phyloP scores from a whole-genome alignment of 2,888 invertebrate species.

The Seira musarum region DNA sequence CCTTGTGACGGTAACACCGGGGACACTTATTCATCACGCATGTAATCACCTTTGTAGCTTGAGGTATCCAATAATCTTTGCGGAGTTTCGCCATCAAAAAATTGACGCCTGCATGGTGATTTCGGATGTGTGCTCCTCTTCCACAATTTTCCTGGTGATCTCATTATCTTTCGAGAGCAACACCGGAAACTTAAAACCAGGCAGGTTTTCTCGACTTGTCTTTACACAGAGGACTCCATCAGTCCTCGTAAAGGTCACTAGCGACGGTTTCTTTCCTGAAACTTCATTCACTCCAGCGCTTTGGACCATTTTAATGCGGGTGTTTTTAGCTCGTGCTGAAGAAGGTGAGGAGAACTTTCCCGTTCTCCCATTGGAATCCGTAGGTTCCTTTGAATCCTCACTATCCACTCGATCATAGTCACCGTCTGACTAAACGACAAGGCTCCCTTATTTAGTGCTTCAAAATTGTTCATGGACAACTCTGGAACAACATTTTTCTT shows the following conservation, averaged over 20 bases:
- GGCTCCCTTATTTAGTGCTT: background rate
- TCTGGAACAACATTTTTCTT: background rate
- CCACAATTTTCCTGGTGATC: background rate
- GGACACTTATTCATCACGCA: background rate
- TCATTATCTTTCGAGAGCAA: background rate
- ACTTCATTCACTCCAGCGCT: background rate
- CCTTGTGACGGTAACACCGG: background rate
- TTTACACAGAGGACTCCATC: background rate
- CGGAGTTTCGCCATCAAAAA: background rate
- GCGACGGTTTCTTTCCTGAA: background rate
- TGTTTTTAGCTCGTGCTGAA: no score
- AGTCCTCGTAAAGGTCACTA: background rate
- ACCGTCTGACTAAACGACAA: background rate
- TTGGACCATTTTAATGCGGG: background rate
- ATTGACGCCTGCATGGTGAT: background rate
- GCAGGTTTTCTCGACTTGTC: background rate
- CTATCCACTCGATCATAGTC: background rate
- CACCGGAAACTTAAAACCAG: conserved; percentile 12
- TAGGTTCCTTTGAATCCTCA: no score
- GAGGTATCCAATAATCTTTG: background rate
- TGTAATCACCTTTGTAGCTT: background rate
- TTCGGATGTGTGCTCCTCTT: background rate
- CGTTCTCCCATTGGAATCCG: no score
- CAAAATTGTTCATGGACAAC: no score
- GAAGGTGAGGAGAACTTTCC: no score